Percentiles rank a stretch among this genome's conserved stretches.
Conservation (phyloP, 2,888 invertebrate species). For the Onchidella celtica region DNA sequence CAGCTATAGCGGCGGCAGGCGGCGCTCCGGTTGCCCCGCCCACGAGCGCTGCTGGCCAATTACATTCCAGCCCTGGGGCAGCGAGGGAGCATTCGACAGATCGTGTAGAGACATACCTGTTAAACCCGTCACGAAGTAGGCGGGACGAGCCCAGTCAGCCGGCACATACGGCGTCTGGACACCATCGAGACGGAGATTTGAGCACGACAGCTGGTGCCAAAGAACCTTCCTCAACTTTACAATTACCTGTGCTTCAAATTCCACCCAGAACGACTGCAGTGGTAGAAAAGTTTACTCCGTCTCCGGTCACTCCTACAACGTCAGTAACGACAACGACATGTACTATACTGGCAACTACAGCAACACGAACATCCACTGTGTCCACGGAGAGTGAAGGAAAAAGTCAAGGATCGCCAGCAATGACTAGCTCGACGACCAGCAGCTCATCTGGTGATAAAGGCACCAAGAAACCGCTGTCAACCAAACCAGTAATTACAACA, state of each 20-base stretch:
- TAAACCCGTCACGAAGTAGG: background rate
- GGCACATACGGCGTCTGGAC: background rate
- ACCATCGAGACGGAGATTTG: background rate
- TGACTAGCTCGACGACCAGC: background rate
- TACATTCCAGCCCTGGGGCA: constrained; percentile 8
- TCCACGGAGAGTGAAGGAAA: background rate
- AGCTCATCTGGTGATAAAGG: background rate
- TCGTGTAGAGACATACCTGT: constrained; percentile 31
- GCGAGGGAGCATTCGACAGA: constrained; percentile 39
- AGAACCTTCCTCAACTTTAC: background rate
- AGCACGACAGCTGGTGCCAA: background rate
- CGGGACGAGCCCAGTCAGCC: background rate
- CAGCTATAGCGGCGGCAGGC: constrained; percentile 12
- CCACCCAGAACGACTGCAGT: background rate
- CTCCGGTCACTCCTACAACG: background rate
- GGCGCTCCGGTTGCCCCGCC: background rate
- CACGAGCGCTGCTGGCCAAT: background rate
- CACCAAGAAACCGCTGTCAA: background rate
- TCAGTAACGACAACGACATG: background rate
- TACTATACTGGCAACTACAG: background rate
- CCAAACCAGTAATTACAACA: constrained; percentile 9
- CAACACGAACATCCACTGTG: background rate
- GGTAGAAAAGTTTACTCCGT: background rate
- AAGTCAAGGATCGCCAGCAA: background rate
- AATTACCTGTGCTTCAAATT: background rate